Evolutionary conservation across 1,140 invertebrate genomes (phyloP), one percentile per base, ranked within the genome.

Genomic region (Megathymus violae): DNA sequence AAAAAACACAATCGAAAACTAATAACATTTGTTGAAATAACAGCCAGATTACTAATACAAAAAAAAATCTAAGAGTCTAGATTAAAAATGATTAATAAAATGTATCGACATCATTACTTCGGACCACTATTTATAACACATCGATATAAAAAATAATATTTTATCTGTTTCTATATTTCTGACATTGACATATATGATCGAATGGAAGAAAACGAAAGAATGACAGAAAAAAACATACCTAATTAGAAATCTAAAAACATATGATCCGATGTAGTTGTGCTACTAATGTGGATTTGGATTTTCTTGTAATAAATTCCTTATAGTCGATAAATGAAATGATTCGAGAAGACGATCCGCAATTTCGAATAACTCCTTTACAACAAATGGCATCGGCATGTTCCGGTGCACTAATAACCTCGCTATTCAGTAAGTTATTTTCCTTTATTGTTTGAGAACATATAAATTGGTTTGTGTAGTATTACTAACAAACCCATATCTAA

Each of bases 311-410:
- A 62, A 46, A 27, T 34, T 19, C 25, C 4, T 69, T n/a, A 44
- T 52, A 48, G 15, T 52, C 34, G 25, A 52, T 56, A 43, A 67
- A 69, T 72, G 69, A 69, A 52, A 87, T 77, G 91, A 93, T 89
- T 69, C 94, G 61, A 92, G 88, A 89, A 83, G 88, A 96, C 67
- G 95, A 96, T 89, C 94, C 94, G 31, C 92, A 92, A 65, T 97
- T 94, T 89, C 92, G 95, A 51, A 97, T 97, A 51, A 96, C 93
- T 65, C 96, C 97, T 0, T 84, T 94, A 60, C 97, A 99, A 88
- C 97, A 98, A 93, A 97, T 98, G 91, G 91, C 96, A 65, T 95
- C 97, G 22, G 96, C 97, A 38, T 97, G 97, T 80, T 94, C 95
- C 34, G 97, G 97, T 68, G 97, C 97, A 10, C 82, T 98, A 10